Conservation (phyloP, 2,888 invertebrate species). For the Sminthurides aquaticus region DNA sequence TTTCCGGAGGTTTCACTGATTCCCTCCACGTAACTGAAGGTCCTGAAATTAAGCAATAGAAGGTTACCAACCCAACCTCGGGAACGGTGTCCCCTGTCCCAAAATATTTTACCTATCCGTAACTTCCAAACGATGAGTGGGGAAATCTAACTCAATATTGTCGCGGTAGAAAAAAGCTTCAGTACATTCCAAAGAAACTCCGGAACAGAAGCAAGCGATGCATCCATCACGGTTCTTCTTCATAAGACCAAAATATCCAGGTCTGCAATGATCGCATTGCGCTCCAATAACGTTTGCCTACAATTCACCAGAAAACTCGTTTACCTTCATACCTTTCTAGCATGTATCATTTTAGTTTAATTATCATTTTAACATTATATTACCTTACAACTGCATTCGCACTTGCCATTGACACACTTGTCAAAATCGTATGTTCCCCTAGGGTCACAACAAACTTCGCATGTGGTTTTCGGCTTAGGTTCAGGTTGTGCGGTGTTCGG, state of each 20-base stretch:
- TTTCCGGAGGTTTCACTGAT: background rate
- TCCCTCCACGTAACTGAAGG: background rate
- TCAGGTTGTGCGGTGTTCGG: background rate
- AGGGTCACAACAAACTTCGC: slow-evolving; percentile 8
- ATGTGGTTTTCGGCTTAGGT: background rate
- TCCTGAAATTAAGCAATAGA: background rate
- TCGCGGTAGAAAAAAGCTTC: background rate
- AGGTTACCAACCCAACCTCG: background rate
- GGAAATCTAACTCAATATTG: background rate
- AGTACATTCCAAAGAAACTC: slow-evolving; percentile 1
- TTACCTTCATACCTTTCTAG: too few species aligned
- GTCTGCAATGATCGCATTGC: slow-evolving; percentile 29
- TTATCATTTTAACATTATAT: too few species aligned
- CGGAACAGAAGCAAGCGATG: slow-evolving; percentile 26
- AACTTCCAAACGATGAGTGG: slow-evolving; percentile 2
- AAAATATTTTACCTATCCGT: slow-evolving; percentile 1
- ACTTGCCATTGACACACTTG: background rate
- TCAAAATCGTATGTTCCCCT: slow-evolving; percentile 9
- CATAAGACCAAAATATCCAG: slow-evolving; percentile 33
- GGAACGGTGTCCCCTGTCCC: background rate
- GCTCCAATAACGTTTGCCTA: slow-evolving; percentile 32
- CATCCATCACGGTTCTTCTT: slow-evolving; percentile 26
- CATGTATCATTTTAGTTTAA: too few species aligned
- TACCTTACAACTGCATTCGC: slow-evolving; percentile 7
- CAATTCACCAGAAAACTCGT: background rate